Evolutionary conservation across 2,113 vertebrate genomes (phyloP), one percentile per base, ranked within the genome.

Genomic region (Cavia aperea): DNA sequence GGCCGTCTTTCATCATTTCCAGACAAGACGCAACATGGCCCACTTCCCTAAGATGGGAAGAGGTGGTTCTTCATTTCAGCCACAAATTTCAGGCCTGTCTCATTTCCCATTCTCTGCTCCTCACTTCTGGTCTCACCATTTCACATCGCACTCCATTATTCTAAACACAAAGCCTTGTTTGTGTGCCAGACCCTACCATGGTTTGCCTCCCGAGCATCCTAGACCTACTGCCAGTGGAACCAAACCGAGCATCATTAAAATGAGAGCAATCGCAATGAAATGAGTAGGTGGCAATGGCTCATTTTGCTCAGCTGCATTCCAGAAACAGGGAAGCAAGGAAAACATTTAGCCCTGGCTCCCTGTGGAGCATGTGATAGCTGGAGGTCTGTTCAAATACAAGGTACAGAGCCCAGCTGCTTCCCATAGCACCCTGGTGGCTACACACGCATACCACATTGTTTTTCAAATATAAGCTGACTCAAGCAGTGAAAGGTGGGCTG

Each of bases 281-380:
- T 9, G 29, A 68, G 58, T 15, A 89, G n/a, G 58, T 10, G 56
- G 51, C 31, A 62, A 58, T 16, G 36, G 33, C 43, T 86, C 72
- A 51, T 87, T 72, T 46, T 54, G 33, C 70, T 89, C 60, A 85
- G 68, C 62, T 72, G 77, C 84, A 72, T 89, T 87, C 54, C 43
- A 51, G 72, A 90, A 85, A 49, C 62, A 82, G 89, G 33, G 54
- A 19, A 46, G 56, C n/a, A 29, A 79, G 79, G 49, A 51, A 23
- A 85, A 33, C 1, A 0, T 18, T 24, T n/a, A 81, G 21, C 13
- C 7, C 9, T 29, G 21, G 24, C 4, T 13, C 36, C 16, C 36
- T 1, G 36, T n/a, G 66, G 43, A 78, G 18, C 2, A 2, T 0
- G 6, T 23, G 19, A 43, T 19, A 24, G 33, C 43, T 29, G 8